Evolutionary conservation across 2,888 invertebrate species (phyloP), one percentile per base, ranked within the genome.

Genomic region (Unio delphinus): DNA sequence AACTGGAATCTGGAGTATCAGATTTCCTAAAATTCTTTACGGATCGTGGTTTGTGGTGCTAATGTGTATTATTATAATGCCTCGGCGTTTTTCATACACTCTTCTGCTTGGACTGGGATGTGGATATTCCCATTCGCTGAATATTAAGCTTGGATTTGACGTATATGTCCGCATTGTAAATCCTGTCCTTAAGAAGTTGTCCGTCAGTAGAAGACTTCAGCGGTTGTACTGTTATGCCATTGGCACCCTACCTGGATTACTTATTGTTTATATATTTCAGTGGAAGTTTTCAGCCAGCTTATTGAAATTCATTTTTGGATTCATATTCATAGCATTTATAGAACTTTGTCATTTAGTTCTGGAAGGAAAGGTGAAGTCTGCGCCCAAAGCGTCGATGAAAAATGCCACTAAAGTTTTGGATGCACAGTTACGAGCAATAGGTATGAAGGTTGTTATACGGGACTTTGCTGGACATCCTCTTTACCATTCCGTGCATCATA

Each of bases 391-490:
- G 18, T 60, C 67, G 3, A 72, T 74, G 5, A 74, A 62, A n/a
- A 64, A 70, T 28, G 72, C 74, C 17, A 71, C 78, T 1, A 65
- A 72, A 55, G 67, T 75, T 20, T 34, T 78, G 54, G 67, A 75
- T 57, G 67, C 69, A 6, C 70, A 69, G 55, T 67, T 63, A 64
- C 65, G 66, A 65, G 69, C 70, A 0, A 45, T 11, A 45, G 71
- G 75, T 26, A n/a, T 80, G 54, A 78, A 78, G 26, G 69, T 78
- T 55, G 76, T 80, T 7, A 67, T 80, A 5, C 55, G 79, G 15
- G 80, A 80, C 61, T 80, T 79, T 65, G 80, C 80, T 7, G 79
- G 80, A 17, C 80, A 79, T 60, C 79, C 79, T 0, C 66, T 80
- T 15, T 80, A 80, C 61, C 78, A 80, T 70, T 72, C 74, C n/a